Conservation (phyloP, 2,113 vertebrate genomes). For the Solenodon paradoxus region DNA sequence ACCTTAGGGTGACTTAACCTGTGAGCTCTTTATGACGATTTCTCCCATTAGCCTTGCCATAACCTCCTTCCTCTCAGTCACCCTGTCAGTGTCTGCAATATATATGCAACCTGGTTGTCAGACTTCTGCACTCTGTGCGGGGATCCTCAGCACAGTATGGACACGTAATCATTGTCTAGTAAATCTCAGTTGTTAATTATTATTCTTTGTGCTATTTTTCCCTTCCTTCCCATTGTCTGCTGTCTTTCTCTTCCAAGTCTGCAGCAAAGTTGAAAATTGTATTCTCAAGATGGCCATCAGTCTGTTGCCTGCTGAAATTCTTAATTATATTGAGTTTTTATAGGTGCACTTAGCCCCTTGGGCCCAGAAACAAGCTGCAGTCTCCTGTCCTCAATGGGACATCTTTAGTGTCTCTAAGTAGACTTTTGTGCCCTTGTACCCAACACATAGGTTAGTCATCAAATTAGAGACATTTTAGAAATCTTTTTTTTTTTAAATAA, state of each 20-base stretch:
- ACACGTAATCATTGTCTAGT: neutral
- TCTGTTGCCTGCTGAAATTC: neutral
- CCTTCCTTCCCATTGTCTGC: neutral
- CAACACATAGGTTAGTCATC: neutral
- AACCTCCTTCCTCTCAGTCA: neutral
- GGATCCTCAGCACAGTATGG: neutral
- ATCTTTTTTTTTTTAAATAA: neutral
- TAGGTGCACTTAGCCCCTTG: neutral
- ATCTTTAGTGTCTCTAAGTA: neutral
- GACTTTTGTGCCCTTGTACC: neutral
- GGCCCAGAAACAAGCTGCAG: neutral
- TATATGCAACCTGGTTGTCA: neutral
- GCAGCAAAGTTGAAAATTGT: neutral
- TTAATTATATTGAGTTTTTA: neutral
- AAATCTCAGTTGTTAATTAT: neutral
- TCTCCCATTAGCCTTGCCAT: neutral
- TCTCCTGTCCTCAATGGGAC: neutral
- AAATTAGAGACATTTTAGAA: neutral
- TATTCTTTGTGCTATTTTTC: neutral
- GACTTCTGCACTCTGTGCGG: neutral
- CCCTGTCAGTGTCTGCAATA: neutral
- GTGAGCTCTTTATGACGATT: neutral
- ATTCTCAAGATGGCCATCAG: neutral
- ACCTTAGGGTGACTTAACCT: neutral
- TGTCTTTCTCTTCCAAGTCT: neutral